Conservation (phyloP, 2,113 vertebrate genomes). For the Calidris pygmaea region DNA sequence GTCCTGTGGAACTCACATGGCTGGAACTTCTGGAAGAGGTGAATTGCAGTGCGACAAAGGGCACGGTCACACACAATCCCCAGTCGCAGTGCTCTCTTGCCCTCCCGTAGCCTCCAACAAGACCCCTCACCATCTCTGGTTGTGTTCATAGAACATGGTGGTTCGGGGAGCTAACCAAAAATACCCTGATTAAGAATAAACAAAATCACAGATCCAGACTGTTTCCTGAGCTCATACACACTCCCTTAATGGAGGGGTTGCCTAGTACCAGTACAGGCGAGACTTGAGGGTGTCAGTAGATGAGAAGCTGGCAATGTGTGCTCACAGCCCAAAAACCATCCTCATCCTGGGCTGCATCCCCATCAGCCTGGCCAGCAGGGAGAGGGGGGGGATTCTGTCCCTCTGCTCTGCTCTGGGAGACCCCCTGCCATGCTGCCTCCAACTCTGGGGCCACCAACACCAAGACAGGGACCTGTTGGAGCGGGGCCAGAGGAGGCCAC, state of each 20-base stretch:
- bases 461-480: no score
- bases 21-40: neutral
- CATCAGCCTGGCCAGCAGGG: neutral
- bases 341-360: neutral
- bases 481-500: no score
- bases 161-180: neutral
- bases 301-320: neutral
- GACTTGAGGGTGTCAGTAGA: neutral
- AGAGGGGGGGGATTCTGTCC: neutral
- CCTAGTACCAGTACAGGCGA: neutral
- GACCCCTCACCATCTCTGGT: neutral
- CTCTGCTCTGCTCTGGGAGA: neutral
- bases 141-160: no score
- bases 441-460: neutral
- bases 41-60: accelerated
- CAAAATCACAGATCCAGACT: neutral
- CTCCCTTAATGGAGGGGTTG: neutral
- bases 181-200: neutral
- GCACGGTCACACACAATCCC: neutral
- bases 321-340: neutral
- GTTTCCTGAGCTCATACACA: neutral
- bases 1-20: neutral
- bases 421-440: neutral
- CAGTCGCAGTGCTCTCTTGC: accelerated
- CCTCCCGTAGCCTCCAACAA: accelerated